A percentile compares a stretch with the other conserved stretches of the same genome.
phyloP scores from a whole-genome alignment of 2,888 invertebrate species.

The Apomyelois bistriatella region DNA sequence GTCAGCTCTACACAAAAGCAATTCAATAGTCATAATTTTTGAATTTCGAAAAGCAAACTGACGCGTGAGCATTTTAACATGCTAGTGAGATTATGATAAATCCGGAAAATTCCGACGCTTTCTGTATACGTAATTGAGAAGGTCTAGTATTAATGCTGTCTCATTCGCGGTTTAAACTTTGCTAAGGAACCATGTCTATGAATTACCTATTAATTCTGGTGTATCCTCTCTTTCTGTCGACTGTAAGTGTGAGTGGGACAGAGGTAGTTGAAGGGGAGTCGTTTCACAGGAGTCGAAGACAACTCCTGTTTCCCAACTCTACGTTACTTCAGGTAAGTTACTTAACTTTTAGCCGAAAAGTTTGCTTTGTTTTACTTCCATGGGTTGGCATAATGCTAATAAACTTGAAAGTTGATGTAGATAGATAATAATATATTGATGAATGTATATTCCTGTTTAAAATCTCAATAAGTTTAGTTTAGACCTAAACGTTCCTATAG shows the following conservation, averaged over 20 bases:
- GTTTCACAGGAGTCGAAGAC: constrained; percentile 46
- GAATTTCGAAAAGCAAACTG: background rate
- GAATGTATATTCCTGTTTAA: no score
- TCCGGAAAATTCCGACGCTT: constrained; percentile 9
- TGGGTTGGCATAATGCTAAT: background rate
- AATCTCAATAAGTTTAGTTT: no score
- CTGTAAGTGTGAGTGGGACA: constrained; percentile 25
- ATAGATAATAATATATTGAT: no score
- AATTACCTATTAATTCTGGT: constrained; percentile 7
- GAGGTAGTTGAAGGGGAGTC: constrained; percentile 26
- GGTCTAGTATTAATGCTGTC: constrained; percentile 2
- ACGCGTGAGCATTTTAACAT: constrained; percentile 7
- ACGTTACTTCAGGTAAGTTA: constrained; percentile 53
- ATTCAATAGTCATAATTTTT: background rate
- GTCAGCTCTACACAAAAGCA: background rate
- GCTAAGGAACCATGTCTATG: constrained; percentile 18
- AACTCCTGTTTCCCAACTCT: constrained; percentile 56
- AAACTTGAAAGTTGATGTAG: no score
- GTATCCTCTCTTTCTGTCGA: constrained; percentile 1
- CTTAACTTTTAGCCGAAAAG: constrained; percentile 5
- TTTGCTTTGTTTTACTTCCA: background rate
- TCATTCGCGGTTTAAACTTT: constrained; percentile 15
- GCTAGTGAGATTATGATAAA: constrained; percentile 10
- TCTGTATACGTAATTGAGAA: constrained; percentile 14
- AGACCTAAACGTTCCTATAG: no score